Evolutionary conservation across 1,140 invertebrate species (phyloP), one percentile per base, ranked within the genome.

Genomic region (Drosophila subpulchrella): DNA sequence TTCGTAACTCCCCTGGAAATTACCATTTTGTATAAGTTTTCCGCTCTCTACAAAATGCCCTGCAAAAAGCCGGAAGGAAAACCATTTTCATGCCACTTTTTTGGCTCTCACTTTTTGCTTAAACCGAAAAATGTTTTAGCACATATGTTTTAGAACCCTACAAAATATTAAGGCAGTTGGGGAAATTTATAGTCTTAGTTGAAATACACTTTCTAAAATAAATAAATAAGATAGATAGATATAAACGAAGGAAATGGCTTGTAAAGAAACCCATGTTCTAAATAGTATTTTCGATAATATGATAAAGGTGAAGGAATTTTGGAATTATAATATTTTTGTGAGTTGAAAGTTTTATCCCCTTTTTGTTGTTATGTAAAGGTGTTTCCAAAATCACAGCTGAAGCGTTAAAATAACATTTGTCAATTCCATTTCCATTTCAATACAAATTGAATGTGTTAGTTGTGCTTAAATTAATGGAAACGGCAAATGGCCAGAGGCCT

Each of bases 391-490:
- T 44, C 48, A 39, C 47, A 55, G 36, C 41, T 60, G 48, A 61
- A 75, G 39, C 56, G 48, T 65, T 62, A 50, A 53, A 50, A 72
- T n/a, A 47, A 46, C 12, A 34, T 34, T 53, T 80, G 61, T 56
- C 50, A 56, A 30, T 61, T 41, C 13, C 39, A 42, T 56, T 63
- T 77, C 46, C 51, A 66, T 65, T 77, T 20, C 20, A 20, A 20
- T 20, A 20, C 41, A 48, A 72, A 75, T 76, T 60, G 17, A 79
- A 79, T 83, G 32, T 61, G n/a, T 86, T 81, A 68, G 54, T 75
- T 81, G 41, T 34, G 67, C 47, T 80, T 46, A 84, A 89, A 83
- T 78, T 63, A 81, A 83, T 39, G 48, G 46, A 80, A 83, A 67
- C 54, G 63, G 17, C 38, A 44, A 66, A 85, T 81, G 57, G 24